A percentile compares a stretch with the other conserved stretches of the same genome.
Conservation (phyloP, 2,113 vertebrate species). For the Corynorhinus townsendii region DNA sequence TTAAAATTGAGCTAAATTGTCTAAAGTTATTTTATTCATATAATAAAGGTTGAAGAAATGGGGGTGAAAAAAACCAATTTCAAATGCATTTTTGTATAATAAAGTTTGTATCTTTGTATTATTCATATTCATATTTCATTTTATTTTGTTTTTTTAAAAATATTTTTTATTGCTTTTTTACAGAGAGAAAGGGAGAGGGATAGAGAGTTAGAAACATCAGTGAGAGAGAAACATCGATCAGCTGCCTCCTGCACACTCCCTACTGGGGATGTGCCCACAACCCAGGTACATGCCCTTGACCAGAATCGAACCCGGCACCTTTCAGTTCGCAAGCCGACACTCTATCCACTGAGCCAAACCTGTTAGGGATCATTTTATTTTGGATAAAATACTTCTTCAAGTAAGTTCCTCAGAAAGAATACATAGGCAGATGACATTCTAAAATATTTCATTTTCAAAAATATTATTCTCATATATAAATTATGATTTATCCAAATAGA, state of each 20-base stretch:
- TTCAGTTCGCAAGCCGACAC: too few species aligned
- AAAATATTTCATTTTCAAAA: background rate
- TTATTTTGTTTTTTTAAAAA: too few species aligned
- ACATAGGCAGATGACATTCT: background rate
- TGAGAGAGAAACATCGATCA: too few species aligned
- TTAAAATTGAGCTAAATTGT: conserved; percentile 73
- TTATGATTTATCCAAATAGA: background rate
- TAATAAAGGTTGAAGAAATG: conserved; percentile 70
- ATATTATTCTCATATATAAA: background rate
- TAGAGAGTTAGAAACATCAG: too few species aligned
- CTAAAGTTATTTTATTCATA: conserved; percentile 70
- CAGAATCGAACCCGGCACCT: too few species aligned
- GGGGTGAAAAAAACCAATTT: conserved; percentile 47
- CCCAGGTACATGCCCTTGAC: too few species aligned
- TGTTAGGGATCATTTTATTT: conserved; percentile 20
- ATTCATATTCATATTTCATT: background rate
- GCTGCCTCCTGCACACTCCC: too few species aligned
- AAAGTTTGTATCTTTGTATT: background rate
- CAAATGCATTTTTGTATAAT: background rate
- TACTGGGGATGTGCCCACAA: too few species aligned
- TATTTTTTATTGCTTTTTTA: too few species aligned
- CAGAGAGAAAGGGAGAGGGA: too few species aligned
- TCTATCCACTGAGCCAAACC: too few species aligned
- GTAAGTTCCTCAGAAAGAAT: background rate
- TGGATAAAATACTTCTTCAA: background rate